Evolutionary conservation across 2,113 vertebrate genomes (phyloP).

Genomic region (Mesoclemmys tuberculata): DNA sequence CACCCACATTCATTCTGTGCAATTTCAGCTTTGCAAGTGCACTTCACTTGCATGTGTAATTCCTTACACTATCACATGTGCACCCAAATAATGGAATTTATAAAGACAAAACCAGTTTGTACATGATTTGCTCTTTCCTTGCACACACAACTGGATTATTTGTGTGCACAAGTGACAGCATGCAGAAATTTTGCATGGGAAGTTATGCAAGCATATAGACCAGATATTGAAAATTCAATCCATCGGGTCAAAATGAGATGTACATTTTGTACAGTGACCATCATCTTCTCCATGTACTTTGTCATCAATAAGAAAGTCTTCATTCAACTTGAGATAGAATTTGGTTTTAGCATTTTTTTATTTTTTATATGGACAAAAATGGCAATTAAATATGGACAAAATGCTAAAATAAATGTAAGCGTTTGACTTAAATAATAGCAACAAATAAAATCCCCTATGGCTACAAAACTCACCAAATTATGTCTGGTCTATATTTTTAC

Average conservation of each 20-base stretch:
- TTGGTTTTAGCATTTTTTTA: not conserved
- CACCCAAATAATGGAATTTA: not conserved
- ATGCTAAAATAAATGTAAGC: not conserved
- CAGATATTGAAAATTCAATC: fast-evolving
- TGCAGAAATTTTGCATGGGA: not conserved
- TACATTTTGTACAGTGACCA: not conserved
- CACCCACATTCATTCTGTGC: not conserved
- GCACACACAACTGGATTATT: not conserved
- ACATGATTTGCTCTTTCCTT: not conserved
- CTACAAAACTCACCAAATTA: not conserved
- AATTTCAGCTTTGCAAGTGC: not conserved
- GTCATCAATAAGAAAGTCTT: not conserved
- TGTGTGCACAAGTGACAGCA: not conserved
- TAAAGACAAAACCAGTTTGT: not conserved
- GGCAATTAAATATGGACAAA: not conserved
- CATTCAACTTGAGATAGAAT: not conserved
- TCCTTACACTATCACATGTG: not conserved
- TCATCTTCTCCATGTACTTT: not conserved
- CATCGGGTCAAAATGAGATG: not conserved
- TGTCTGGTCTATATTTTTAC: not conserved
- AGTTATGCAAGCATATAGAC: not conserved
- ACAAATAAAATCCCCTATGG: not conserved
- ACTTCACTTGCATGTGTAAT: not conserved
- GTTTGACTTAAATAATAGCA: not conserved
- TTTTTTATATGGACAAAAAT: not conserved